Evolutionary conservation across 2,888 invertebrate genomes (phyloP), one percentile per base, ranked within the genome.

Genomic region (Eupithecia dodoneata): DNA sequence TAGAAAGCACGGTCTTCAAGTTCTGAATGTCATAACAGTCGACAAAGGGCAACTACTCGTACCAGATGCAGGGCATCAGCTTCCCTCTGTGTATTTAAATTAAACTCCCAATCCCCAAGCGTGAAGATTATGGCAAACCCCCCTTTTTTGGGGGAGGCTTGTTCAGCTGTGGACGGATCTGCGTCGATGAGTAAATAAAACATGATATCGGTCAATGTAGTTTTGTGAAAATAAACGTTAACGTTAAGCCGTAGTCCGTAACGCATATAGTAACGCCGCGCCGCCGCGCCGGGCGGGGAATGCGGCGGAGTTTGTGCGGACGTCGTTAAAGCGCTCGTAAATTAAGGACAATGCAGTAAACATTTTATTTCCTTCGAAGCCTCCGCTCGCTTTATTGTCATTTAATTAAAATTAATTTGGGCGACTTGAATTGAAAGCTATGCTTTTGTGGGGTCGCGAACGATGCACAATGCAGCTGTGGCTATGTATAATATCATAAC

Each of bases 341-440:
- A 86, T 86, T 85, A 85, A 84, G 81, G 83, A 79, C 81, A 85
- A 83, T 81, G 85, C 83, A 78, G 84, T 87, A 84, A 85, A 87
- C 86, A 85, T 85, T 85, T 87, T 85, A 85, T 86, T 85, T 82
- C 78, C 66, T 75, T 72, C 65, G 65, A 65, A 76, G 79, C 72
- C 47, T 74, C 72, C 72, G 52, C 72, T 67, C 30, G 65, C 69
- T 72, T 76, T 71, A 76, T 76, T 79, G 79, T 67, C 72, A 55
- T 76, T 76, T 74, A 71, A 73, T 76, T 76, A 66, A 74, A 71
- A 74, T 76, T 70, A 76, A 76, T 74, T 76, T 75, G 75, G 73
- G 30, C 45, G 12, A 73, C 71, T 5, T 12, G 69, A 67, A n/a
- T 5, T 12, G 69, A 67, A n/a, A 45, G 47, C 47, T 45, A 15